These are phyloP conservation scores for Podarcis cretensis DNA, from an alignment of 2,113 vertebrate species.

Conservation along the genomic window DNA sequence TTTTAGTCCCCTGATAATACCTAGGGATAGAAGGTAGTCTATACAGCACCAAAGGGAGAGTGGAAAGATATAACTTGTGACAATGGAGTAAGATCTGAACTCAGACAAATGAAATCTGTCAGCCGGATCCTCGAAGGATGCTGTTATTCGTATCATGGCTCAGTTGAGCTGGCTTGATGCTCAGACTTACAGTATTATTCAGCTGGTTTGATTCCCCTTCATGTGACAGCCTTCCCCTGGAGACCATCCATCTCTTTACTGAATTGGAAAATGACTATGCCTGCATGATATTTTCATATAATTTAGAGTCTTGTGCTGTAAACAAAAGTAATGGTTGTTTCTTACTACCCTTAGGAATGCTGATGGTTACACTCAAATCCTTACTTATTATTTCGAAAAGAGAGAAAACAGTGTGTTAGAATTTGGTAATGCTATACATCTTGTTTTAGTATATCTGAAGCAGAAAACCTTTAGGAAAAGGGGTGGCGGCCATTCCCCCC, in stretches of 20 bases:
- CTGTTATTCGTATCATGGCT: conserved; percentile 76
- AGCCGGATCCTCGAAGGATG: conserved; percentile 77
- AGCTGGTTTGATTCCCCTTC: conserved; percentile 81
- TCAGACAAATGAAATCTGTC: conserved; percentile 85
- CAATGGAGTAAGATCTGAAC: conserved; percentile 74
- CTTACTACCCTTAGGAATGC: conserved; percentile 61
- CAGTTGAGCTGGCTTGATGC: conserved; percentile 76
- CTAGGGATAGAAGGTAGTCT: conserved; percentile 55
- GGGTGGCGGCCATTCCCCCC: conserved; percentile 14
- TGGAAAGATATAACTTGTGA: conserved; percentile 71
- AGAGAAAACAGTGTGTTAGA: background rate
- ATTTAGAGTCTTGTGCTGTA: conserved; percentile 69
- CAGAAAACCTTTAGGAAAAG: conserved; percentile 25
- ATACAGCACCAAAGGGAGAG: conserved; percentile 62
- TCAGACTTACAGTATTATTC: conserved; percentile 82
- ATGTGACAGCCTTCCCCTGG: conserved; percentile 82
- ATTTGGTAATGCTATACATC: conserved; percentile 25
- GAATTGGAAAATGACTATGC: conserved; percentile 68
- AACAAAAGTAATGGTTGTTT: conserved; percentile 71
- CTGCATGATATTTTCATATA: conserved; percentile 76
- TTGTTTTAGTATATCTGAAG: conserved; percentile 31
- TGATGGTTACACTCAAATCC: conserved; percentile 43
- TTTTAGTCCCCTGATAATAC: conserved; percentile 69
- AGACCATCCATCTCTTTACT: conserved; percentile 83
- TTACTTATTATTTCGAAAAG: conserved; percentile 37